Evolutionary conservation across 2,113 vertebrate species (phyloP).

Genomic region (Epinephelus moara): DNA sequence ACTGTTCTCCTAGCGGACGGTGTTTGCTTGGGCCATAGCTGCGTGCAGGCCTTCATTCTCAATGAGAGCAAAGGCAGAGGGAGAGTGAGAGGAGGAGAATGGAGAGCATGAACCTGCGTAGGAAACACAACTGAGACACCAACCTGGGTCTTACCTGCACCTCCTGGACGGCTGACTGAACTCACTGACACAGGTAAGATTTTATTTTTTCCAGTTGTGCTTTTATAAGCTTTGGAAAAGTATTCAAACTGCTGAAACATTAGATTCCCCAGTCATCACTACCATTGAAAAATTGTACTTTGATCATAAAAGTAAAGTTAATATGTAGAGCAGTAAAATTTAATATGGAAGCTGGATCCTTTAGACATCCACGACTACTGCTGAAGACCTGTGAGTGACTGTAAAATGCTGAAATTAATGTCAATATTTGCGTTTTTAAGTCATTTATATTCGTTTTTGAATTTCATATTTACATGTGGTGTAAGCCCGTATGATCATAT

Average conservation of each 20-base stretch:
- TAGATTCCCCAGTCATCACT: neutral
- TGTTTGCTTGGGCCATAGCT: slow-evolving; percentile 54
- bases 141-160: slow-evolving; percentile 35
- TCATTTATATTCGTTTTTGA: neutral
- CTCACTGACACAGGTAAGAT: slow-evolving; percentile 61
- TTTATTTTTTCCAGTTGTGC: neutral
- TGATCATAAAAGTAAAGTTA: neutral
- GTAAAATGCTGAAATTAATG: neutral
- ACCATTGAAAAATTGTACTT: neutral
- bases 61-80: slow-evolving; percentile 61
- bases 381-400: neutral
- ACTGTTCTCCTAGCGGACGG: slow-evolving; percentile 51
- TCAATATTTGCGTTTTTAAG: neutral
- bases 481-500: neutral
- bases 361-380: neutral
- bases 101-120: slow-evolving; percentile 60
- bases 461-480: neutral
- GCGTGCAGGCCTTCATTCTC: slow-evolving; percentile 50
- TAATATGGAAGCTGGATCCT: neutral
- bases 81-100: slow-evolving; percentile 61
- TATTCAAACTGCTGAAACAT: neutral
- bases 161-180: slow-evolving; percentile 43
- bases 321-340: neutral
- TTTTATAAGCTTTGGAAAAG: neutral
- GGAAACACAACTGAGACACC: slow-evolving; percentile 56